Evolutionary conservation across 2,888 invertebrate genomes (phyloP).

Genomic region (Pilophorus perplexus): DNA sequence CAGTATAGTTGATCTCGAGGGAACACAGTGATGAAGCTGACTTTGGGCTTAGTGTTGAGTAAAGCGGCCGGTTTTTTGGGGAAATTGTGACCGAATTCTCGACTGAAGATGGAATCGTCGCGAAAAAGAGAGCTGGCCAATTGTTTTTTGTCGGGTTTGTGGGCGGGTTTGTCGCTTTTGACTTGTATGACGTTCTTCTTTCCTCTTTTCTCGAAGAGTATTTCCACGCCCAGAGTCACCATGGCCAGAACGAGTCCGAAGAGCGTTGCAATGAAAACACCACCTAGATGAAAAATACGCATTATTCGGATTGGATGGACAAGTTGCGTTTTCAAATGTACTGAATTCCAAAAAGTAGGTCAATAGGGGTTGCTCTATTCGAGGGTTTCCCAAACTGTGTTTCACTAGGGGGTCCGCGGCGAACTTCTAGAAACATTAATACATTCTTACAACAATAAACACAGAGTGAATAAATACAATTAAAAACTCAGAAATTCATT

Average conservation of each 20-base stretch:
- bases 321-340: not conserved
- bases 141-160: constrained; percentile 12
- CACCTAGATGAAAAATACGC: constrained; percentile 58
- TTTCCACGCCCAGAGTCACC: constrained; percentile 77
- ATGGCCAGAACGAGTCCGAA: constrained; percentile 81
- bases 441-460: no score
- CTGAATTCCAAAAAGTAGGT: no score
- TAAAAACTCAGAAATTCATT: no score
- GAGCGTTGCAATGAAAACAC: constrained; percentile 85
- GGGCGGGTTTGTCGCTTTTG: constrained; percentile 38
- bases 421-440: no score
- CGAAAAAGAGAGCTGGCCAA: constrained; percentile 33
- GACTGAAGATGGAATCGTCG: constrained; percentile 44
- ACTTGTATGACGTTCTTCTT: constrained; percentile 44
- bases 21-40: constrained; percentile 54
- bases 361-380: no score
- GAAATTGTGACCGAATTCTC: constrained; percentile 47
- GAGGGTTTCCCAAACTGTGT: no score
- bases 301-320: not conserved
- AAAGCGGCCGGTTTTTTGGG: constrained; percentile 45
- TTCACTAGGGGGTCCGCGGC: no score
- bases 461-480: no score
- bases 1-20: constrained; percentile 51
- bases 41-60: constrained; percentile 50
- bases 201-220: constrained; percentile 64